phyloP scores from a whole-genome alignment of 1,140 invertebrate species.

The Habropoda laboriosa region DNA sequence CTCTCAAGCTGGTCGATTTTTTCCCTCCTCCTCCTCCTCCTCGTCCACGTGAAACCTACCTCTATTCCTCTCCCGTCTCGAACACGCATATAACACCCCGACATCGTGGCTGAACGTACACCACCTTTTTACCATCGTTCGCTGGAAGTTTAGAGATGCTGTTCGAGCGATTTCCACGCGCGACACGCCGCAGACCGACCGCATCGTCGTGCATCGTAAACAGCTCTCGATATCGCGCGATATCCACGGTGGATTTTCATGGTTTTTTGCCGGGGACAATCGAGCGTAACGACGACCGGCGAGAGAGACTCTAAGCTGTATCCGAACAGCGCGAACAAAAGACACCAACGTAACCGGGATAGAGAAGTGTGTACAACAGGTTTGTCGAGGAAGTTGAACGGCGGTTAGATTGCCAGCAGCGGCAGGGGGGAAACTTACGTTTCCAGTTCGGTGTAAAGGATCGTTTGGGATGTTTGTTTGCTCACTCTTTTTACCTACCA shows the following conservation, averaged over 20 bases:
- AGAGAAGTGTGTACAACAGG: slow-evolving; percentile 19
- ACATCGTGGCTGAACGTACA: no score
- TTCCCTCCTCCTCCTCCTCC: background rate
- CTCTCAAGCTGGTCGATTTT: background rate
- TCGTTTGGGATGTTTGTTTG: no score
- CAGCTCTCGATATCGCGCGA: slow-evolving; percentile 16
- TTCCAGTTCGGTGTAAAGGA: background rate
- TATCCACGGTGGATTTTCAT: background rate
- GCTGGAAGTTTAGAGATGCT: slow-evolving; percentile 26
- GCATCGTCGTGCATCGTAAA: slow-evolving; percentile 52
- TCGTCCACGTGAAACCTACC: slow-evolving; percentile 11
- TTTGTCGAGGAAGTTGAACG: background rate
- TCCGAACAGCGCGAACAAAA: slow-evolving; percentile 24
- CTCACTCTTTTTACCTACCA: no score
- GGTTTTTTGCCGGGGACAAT: slow-evolving; percentile 21
- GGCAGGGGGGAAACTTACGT: background rate
- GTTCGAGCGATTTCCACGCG: slow-evolving; percentile 35
- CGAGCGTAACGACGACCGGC: slow-evolving; percentile 18
- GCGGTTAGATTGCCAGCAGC: no score
- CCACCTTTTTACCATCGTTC: slow-evolving; percentile 49
- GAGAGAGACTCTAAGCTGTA: slow-evolving; percentile 11
- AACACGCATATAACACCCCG: slow-evolving; percentile 37
- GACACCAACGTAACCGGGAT: slow-evolving; percentile 6
- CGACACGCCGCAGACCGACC: slow-evolving; percentile 52
- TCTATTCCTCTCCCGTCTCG: slow-evolving; percentile 19